A percentile compares a stretch with the other conserved stretches of the same genome.
phyloP scores from a whole-genome alignment of 2,113 vertebrate genomes.

The Pomatostomus ruficeps region DNA sequence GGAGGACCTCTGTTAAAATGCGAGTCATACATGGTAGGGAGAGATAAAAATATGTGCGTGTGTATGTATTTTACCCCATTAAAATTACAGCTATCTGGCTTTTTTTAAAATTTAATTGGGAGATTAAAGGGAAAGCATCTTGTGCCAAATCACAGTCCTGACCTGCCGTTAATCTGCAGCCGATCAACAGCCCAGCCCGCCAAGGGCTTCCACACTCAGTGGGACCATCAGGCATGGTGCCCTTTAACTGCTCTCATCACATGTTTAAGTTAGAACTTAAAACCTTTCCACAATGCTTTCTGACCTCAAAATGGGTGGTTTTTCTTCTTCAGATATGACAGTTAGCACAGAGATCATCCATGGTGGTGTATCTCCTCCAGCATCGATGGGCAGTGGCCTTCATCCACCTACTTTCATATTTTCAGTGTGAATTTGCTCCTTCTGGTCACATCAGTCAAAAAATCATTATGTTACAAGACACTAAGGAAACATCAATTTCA shows the following conservation, averaged over 20 bases:
- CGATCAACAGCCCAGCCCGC: neutral
- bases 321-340: neutral
- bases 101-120: neutral
- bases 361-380: neutral
- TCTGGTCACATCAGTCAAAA: neutral
- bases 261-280: neutral
- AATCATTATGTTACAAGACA: accelerated
- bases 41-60: neutral
- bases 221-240: neutral
- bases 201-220: neutral
- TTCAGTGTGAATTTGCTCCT: neutral
- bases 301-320: neutral
- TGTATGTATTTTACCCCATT: neutral
- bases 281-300: neutral
- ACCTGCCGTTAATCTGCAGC: neutral
- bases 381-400: accelerated
- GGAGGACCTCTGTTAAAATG: neutral
- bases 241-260: neutral
- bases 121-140: neutral
- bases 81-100: neutral
- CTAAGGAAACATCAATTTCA: neutral
- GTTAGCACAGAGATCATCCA: neutral
- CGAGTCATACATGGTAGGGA: neutral
- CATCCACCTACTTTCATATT: neutral
- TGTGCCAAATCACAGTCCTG: neutral